Percentiles rank a stretch among this genome's conserved stretches.
Conservation (phyloP, 2,113 vertebrate genomes). For the Stercorarius parasiticus region DNA sequence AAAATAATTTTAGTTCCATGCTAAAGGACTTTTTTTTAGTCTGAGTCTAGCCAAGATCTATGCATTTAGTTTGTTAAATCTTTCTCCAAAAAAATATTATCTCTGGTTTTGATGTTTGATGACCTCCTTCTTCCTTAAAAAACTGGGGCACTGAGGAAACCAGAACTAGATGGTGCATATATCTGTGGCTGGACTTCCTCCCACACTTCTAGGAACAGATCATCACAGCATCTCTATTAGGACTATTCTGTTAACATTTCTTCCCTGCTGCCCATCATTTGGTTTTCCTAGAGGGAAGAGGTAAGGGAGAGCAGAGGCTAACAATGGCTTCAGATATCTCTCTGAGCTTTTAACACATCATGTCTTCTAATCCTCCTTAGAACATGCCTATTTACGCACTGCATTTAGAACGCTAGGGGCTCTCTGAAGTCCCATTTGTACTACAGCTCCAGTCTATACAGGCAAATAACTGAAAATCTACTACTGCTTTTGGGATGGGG, state of each 20-base stretch:
- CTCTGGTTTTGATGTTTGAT: neutral
- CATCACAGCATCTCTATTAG: neutral
- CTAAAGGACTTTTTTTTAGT: neutral
- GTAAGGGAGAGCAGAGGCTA: neutral
- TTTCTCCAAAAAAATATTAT: neutral
- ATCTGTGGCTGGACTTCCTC: conserved; percentile 1
- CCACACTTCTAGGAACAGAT: neutral
- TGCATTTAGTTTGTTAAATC: neutral
- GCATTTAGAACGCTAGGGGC: neutral
- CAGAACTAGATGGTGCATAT: neutral
- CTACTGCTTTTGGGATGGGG: neutral
- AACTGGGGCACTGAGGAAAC: neutral
- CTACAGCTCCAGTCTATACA: neutral
- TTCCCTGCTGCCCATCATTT: neutral
- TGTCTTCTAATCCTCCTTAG: neutral
- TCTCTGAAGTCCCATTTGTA: neutral
- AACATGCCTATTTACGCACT: neutral
- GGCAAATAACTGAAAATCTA: neutral
- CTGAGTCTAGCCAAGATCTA: neutral
- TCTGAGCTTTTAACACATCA: neutral
- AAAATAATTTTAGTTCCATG: neutral
- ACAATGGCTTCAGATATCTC: neutral
- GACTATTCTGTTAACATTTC: neutral
- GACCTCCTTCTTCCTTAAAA: neutral
- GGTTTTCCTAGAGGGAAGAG: neutral